Evolutionary conservation across 2,113 vertebrate genomes (phyloP).

Genomic region (Myiagra hebetior): DNA sequence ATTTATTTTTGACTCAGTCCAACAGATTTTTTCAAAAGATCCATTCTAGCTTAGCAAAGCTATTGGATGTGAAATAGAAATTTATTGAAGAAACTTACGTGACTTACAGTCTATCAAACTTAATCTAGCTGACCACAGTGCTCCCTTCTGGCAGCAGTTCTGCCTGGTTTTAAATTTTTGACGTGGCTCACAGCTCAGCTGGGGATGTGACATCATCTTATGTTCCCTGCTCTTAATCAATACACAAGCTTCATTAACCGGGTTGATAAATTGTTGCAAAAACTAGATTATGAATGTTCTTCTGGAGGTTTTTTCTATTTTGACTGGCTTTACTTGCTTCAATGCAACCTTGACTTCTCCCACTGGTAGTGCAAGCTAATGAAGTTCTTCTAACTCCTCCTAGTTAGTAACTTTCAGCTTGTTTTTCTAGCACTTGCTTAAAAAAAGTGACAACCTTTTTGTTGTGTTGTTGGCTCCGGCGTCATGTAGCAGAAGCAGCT

Average conservation of each 20-base stretch:
- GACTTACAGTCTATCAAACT: not conserved
- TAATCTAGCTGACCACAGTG: not conserved
- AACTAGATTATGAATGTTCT: not conserved
- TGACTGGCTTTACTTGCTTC: not conserved
- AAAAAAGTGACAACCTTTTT: slow-evolving; percentile 33
- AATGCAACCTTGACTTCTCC: not conserved
- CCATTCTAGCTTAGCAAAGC: not conserved
- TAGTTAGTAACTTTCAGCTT: slow-evolving; percentile 3
- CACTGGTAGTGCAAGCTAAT: not conserved
- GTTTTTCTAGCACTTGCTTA: not conserved
- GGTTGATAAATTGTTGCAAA: not conserved
- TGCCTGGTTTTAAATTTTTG: not conserved
- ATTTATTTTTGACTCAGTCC: not conserved
- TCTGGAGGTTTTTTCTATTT: not conserved
- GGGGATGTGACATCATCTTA: not conserved
- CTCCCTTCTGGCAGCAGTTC: not conserved
- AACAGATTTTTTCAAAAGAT: not conserved
- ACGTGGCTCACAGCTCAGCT: not conserved
- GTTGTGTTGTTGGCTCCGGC: slow-evolving; percentile 35
- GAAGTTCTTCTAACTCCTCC: not conserved
- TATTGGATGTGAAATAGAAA: not conserved
- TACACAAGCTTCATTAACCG: not conserved
- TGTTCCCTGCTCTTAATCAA: not conserved
- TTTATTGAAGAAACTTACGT: fast-evolving
- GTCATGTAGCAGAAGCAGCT: slow-evolving; percentile 86